A percentile compares a stretch with the other conserved stretches of the same genome.
These are phyloP conservation scores for Myopa tessellatipennis DNA, from an alignment of 2,888 invertebrate species.

Conservation along the genomic window DNA sequence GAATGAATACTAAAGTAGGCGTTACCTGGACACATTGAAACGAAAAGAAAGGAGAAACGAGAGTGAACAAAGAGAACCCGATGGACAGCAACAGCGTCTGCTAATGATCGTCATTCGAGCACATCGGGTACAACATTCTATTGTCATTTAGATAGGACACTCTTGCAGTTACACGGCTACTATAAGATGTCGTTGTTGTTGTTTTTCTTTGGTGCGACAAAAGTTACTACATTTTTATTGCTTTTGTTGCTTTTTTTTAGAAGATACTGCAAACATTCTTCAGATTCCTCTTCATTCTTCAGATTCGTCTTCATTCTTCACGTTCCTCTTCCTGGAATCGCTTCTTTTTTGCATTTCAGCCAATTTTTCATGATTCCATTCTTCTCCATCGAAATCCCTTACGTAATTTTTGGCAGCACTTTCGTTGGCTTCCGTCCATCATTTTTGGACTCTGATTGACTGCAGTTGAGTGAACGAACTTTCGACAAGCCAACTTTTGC, in stretches of 20 bases:
- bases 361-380: not conserved
- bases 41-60: not conserved
- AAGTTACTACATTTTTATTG: too few species aligned
- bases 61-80: not conserved
- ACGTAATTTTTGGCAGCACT: conserved; percentile 5
- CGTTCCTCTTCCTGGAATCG: not conserved
- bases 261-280: not conserved
- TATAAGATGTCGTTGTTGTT: not conserved
- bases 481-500: not conserved
- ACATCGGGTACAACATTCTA: not conserved
- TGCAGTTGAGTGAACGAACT: conserved; percentile 39
- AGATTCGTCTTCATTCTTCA: not conserved
- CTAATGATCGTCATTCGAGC: too few species aligned
- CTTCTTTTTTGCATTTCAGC: not conserved
- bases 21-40: conserved; percentile 11
- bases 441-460: conserved; percentile 10
- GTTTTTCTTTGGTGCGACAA: too few species aligned
- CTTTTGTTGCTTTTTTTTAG: too few species aligned
- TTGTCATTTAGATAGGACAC: conserved; percentile 3
- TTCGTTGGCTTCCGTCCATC: not conserved
- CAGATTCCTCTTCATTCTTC: not conserved
- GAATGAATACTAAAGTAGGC: not conserved
- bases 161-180: conserved; percentile 11
- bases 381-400: not conserved
- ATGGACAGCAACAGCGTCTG: not conserved